A percentile compares a stretch with the other conserved stretches of the same genome.
Conservation (phyloP, 1,140 invertebrate species). For the Orius insidiosus region DNA sequence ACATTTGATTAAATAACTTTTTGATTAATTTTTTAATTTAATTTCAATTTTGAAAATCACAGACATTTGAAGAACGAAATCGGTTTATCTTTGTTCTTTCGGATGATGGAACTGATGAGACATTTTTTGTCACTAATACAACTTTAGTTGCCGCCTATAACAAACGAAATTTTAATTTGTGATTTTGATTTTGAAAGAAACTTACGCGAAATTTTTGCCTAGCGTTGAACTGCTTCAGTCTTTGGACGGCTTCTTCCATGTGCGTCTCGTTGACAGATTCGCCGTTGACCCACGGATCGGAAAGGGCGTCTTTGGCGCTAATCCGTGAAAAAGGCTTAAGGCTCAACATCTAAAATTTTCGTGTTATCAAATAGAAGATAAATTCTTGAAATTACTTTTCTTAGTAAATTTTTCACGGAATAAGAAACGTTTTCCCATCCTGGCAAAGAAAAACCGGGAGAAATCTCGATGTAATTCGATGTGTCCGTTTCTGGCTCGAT, state of each 20-base stretch:
- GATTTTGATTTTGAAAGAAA: background rate
- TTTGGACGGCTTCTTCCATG: conserved; percentile 28
- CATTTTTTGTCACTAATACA: conserved; percentile 1
- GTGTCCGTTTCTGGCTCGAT: too few species aligned
- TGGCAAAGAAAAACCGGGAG: too few species aligned
- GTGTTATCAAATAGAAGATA: conserved; percentile 18
- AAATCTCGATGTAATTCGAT: too few species aligned
- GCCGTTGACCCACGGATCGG: conserved; percentile 34
- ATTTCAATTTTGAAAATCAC: too few species aligned
- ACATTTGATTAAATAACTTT: too few species aligned
- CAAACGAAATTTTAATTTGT: background rate
- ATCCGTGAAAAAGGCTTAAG: conserved; percentile 30
- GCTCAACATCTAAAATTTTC: conserved; percentile 29
- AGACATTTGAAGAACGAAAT: too few species aligned
- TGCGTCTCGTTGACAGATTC: conserved; percentile 22
- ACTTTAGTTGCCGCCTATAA: conserved; percentile 2
- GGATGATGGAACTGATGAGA: background rate
- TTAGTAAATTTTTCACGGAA: background rate
- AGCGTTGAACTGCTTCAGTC: conserved; percentile 39
- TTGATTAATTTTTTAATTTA: too few species aligned
- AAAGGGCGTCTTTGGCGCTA: conserved; percentile 29
- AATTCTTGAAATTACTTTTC: background rate
- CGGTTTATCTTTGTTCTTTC: too few species aligned
- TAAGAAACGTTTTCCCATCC: too few species aligned
- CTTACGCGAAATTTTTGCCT: conserved; percentile 39